Evolutionary conservation across 37 sponge, comb jelly and placozoan genomes (phyloP).

Genomic region (Trichoplax adhaerens): DNA sequence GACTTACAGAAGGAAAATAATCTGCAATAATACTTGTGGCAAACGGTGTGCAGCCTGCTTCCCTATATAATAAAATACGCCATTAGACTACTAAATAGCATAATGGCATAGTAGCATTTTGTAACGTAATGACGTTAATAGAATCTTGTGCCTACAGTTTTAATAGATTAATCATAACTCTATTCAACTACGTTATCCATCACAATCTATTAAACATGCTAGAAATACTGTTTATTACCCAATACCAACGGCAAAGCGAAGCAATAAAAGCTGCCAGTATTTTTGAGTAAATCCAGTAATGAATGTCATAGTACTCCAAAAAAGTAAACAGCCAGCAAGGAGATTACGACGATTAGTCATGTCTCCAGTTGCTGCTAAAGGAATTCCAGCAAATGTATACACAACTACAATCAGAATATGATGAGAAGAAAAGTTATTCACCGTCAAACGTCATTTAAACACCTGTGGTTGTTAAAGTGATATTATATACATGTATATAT

Average conservation of each 20-base stretch:
- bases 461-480: too few relatives aligned
- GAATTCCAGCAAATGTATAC: conserved; percentile 46
- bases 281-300: conserved; percentile 40
- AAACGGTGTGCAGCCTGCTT: conserved; percentile 72
- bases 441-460: too few relatives aligned
- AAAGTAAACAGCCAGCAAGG: conserved; percentile 31
- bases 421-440: too few relatives aligned
- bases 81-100: neutral
- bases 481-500: too few relatives aligned
- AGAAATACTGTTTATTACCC: conserved; percentile 21
- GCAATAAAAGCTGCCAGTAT: conserved; percentile 55
- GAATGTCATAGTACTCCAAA: conserved; percentile 45
- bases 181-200: neutral
- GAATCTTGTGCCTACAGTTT: too few relatives aligned
- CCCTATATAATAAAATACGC: conserved; percentile 20
- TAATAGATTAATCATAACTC: neutral
- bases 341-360: conserved; percentile 29
- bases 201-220: neutral
- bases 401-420: conserved; percentile 4
- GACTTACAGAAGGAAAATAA: conserved; percentile 46
- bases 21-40: conserved; percentile 51
- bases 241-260: conserved; percentile 48
- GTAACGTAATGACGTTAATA: too few relatives aligned
- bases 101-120: too few relatives aligned
- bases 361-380: conserved; percentile 51